Evolutionary conservation across 2,888 invertebrate genomes (phyloP), one percentile per base, ranked within the genome.

Genomic region (Clostera curtula): DNA sequence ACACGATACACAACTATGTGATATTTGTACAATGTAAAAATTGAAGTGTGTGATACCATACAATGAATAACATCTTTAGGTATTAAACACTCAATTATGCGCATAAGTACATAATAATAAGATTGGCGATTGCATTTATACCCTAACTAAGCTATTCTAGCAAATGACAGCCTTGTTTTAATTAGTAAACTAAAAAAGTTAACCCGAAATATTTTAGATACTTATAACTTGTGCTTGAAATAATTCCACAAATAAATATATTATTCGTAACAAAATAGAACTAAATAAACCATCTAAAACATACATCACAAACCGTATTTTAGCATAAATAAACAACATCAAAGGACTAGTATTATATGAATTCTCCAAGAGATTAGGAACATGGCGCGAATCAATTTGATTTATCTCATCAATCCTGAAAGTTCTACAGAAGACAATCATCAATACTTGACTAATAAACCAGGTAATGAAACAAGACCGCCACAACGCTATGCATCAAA

Each of bases 101-200:
- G n/a, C n/a, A n/a, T n/a, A n/a, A n/a, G n/a, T n/a, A n/a, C n/a
- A n/a, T 27, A 24, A 43, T 24, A 33, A 44, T 41, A 43, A 53
- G 48, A 48, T 57, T 53, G 51, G 56, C 57, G 46, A 46, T 40
- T 40, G 38, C 47, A 46, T 40, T 36, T 30, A 43, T 42, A 57
- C 44, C 36, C 39, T 40, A 49, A 30, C 44, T 62, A 57, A 44
- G 45, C 41, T 51, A 58, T 41, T 49, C 52, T 62, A 65, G 53
- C 60, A 58, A 61, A 56, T 52, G 54, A 57, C 69, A 69, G 70
- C 71, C 71, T 71, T 66, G 56, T 53, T 63, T 62, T 56, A 55
- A 39, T 40, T 54, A 55, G 36, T 21, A 15, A 22, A 29, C 36
- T 52, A 40, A 29, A 48, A 36, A 32, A n/a, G n/a, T 12, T 24